Conservation (phyloP, 2,113 vertebrate species). For the Sturnus vulgaris region DNA sequence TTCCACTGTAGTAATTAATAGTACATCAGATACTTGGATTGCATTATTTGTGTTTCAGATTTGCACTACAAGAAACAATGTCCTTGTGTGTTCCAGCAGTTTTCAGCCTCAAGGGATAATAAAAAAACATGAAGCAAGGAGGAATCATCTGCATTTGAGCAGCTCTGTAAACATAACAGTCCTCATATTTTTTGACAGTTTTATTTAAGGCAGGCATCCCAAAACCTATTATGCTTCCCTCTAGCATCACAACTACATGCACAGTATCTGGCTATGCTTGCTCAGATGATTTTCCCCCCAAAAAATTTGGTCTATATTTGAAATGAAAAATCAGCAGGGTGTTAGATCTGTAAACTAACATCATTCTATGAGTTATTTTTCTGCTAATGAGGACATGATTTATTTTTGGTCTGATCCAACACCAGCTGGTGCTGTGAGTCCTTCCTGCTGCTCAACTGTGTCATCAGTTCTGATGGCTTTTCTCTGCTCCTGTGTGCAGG, state of each 20-base stretch:
- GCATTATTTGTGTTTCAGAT: not conserved
- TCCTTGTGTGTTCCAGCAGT: not conserved
- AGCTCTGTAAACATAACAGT: not conserved
- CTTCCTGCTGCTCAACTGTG: rapidly evolving
- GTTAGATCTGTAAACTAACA: not conserved
- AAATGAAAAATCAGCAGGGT: not conserved
- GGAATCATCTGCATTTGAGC: not conserved
- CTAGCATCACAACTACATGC: not conserved
- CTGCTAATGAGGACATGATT: not conserved
- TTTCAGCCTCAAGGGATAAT: not conserved
- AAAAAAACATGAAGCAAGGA: not conserved
- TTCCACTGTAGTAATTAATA: not conserved
- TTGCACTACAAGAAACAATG: not conserved
- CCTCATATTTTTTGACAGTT: not conserved
- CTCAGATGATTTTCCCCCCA: rapidly evolving
- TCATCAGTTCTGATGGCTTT: not conserved
- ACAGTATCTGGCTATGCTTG: not conserved
- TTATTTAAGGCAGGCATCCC: not conserved
- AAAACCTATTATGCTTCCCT: not conserved
- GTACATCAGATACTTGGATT: not conserved
- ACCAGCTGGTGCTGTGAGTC: not conserved
- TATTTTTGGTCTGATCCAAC: not conserved
- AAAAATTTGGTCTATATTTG: not conserved
- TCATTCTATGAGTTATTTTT: not conserved
- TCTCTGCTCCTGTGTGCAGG: not conserved